These are phyloP conservation scores for Portunus trituberculatus DNA, from an alignment of 1,140 invertebrate genomes.

Conservation along the genomic window DNA sequence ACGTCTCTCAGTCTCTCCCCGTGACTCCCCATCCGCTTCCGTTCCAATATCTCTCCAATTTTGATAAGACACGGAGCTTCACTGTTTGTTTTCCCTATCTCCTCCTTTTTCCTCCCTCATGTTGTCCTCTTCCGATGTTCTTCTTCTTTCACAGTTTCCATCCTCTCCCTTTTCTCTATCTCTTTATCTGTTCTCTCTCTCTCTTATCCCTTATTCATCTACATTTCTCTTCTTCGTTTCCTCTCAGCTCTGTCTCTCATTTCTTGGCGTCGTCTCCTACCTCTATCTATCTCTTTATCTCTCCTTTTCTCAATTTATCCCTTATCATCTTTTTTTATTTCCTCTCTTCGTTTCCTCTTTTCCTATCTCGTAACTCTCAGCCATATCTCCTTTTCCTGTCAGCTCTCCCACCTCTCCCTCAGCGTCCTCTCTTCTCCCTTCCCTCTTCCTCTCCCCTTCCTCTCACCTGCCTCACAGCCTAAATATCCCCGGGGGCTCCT, in stretches of 20 bases:
- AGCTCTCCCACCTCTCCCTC: too few relatives aligned
- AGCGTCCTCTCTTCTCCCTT: too few relatives aligned
- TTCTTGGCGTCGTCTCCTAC: not conserved
- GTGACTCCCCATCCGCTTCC: too few relatives aligned
- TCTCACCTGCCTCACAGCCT: not conserved
- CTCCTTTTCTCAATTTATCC: too few relatives aligned
- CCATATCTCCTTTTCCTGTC: too few relatives aligned
- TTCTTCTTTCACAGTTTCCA: not conserved
- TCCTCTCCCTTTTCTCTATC: not conserved
- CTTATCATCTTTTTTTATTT: too few relatives aligned
- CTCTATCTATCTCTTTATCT: not conserved
- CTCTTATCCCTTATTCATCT: not conserved
- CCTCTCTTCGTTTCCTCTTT: too few relatives aligned
- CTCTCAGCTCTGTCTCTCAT: not conserved
- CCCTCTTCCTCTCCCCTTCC: too few relatives aligned
- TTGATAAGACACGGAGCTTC: too few relatives aligned
- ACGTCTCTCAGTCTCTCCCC: not conserved
- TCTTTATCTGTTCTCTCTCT: not conserved
- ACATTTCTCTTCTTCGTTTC: not conserved
- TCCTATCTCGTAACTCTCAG: too few relatives aligned
- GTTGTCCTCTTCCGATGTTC: not conserved
- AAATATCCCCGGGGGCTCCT: not conserved
- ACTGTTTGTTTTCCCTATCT: too few relatives aligned
- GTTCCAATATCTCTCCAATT: too few relatives aligned
- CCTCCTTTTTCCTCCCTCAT: not conserved